Evolutionary conservation across 1,140 invertebrate genomes (phyloP), one percentile per base, ranked within the genome.

Genomic region (Calephelis virginiensis): DNA sequence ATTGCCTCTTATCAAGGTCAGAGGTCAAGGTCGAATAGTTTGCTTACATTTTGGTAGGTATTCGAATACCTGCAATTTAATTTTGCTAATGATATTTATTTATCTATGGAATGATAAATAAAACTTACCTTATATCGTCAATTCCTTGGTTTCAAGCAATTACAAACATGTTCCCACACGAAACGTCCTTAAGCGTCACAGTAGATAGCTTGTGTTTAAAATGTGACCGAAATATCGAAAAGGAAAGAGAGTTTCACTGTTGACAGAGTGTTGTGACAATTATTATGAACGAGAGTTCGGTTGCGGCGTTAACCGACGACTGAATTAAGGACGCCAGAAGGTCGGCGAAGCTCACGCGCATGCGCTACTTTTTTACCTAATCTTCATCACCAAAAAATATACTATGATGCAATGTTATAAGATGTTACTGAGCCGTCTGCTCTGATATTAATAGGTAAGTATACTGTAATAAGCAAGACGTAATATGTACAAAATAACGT

Each of bases 311-410:
- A 69, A 80, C 77, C 77, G 79, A 72, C 76, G 75, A 89, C 85
- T 89, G 74, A 64, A 28, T 70, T 77, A 78, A 91, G 89, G 89
- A 87, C 89, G 84, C 77, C 73, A 70, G 81, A 89, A 91, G 89
- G 89, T 91, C 89, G 81, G 63, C 62, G 61, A 77, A 62, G 66
- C 72, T 63, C 61, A 59, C 69, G 79, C 85, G 85, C 84, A 87
- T 84, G 86, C 85, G 85, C 53, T 56, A 43, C 40, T 56, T 56
- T 56, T 56, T 56, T 56, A 28, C 5, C 12, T 28, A 28, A 17
- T 56, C 10, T 56, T 37, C 53, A 37, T 37, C 53, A 37, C 53
- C 53, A 56, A 56, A 56, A 56, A 12, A 56, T 56, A 56, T 56
- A 37, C 17, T 37, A 56, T 56, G 53, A 56, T 56, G 53, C 10